phyloP scores from a whole-genome alignment of 2,113 vertebrate species.

The Hucho hucho region DNA sequence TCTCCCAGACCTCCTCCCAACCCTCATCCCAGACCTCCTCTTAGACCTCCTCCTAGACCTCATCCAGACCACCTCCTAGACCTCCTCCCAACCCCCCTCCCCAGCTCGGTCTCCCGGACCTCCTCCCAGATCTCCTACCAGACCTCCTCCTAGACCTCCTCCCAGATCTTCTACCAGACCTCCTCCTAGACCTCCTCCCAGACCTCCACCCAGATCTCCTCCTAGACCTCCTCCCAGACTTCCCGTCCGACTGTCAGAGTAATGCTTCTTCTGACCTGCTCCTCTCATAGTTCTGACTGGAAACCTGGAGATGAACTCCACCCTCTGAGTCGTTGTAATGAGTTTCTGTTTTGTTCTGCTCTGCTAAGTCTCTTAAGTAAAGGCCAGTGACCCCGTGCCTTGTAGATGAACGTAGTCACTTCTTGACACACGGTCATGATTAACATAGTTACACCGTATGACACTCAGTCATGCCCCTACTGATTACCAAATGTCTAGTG shows the following conservation, averaged over 20 bases:
- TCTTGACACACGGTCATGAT: constrained; percentile 39
- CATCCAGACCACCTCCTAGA: no score
- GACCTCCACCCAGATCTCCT: not conserved
- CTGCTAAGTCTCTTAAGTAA: constrained; percentile 40
- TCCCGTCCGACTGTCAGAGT: constrained; percentile 13
- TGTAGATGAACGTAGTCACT: constrained; percentile 49
- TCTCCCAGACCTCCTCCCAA: no score
- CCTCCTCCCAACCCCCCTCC: no score
- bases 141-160: not conserved
- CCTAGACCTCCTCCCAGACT: not conserved
- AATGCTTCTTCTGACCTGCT: not conserved
- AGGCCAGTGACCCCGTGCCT: constrained; percentile 43
- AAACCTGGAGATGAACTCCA: not conserved
- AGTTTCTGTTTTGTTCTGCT: constrained; percentile 52
- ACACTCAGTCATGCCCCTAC: constrained; percentile 8
- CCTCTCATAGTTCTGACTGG: not conserved
- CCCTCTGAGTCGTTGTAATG: constrained; percentile 7
- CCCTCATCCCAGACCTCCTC: no score
- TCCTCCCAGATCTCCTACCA: no score
- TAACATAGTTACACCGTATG: not conserved
- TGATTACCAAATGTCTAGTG: constrained; percentile 49
- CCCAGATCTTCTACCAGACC: not conserved
- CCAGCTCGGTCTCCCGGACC: no score
- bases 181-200: constrained; percentile 26
- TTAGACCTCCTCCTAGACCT: no score